phyloP scores from a whole-genome alignment of 1,140 invertebrate genomes.

The Monomorium pharaonis region DNA sequence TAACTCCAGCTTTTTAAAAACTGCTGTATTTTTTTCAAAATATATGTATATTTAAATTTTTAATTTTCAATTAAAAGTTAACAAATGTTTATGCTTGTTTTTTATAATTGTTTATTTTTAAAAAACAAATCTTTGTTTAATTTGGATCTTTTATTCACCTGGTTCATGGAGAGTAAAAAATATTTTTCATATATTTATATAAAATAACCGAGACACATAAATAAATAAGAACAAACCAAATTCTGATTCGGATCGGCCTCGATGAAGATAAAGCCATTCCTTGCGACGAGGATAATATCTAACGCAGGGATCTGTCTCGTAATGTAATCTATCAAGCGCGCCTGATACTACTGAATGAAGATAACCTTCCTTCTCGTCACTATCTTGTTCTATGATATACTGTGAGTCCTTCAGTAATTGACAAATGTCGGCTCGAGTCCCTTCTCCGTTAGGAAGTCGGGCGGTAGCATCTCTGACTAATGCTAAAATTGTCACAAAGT shows the following conservation, averaged over 20 bases:
- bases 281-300: slow-evolving; percentile 95
- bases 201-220: slow-evolving; percentile 26
- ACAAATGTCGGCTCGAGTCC: slow-evolving; percentile 95
- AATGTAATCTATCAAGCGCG: slow-evolving; percentile 94
- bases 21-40: no score
- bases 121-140: no score
- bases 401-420: slow-evolving; percentile 94
- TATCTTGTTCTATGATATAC: slow-evolving; percentile 91
- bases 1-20: no score
- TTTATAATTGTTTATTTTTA: no score
- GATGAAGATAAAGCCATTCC: slow-evolving; percentile 96
- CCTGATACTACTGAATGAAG: slow-evolving; percentile 95
- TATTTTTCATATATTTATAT: no score
- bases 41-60: no score
- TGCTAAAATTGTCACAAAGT: slow-evolving; percentile 96
- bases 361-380: slow-evolving; percentile 86
- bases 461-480: slow-evolving; percentile 97
- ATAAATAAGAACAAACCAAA: slow-evolving; percentile 76
- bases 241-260: slow-evolving; percentile 86
- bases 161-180: no score
- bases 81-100: no score
- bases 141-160: no score
- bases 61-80: no score
- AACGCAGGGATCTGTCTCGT: slow-evolving; percentile 95
- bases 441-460: slow-evolving; percentile 96